Evolutionary conservation across 2,797 vertebrate species (phyloP).

Genomic region (Urocyon cinereoargenteus): DNA sequence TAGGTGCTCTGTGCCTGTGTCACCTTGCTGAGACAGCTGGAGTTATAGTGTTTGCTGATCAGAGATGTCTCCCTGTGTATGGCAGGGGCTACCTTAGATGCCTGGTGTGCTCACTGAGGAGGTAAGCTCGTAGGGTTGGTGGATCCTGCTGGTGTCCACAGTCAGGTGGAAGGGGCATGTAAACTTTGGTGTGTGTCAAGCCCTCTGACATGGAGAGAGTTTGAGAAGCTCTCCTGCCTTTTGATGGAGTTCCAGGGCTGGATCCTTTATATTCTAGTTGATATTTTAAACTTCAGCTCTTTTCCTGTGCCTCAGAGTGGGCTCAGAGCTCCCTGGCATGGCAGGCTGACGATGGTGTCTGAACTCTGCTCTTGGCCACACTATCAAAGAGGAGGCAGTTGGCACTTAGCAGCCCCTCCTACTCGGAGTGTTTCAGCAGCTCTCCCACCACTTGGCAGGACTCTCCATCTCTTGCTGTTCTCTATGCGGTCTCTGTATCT

Average conservation of each 20-base stretch:
- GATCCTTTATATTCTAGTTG: background rate
- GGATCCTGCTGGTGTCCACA: background rate
- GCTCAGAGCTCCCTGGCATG: background rate
- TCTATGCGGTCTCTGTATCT: background rate
- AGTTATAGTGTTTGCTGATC: background rate
- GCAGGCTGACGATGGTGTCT: background rate
- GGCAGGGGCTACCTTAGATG: background rate
- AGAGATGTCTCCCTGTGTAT: background rate
- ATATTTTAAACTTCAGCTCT: background rate
- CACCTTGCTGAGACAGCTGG: background rate
- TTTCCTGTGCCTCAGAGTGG: background rate
- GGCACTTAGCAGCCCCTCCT: background rate
- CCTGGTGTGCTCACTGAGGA: background rate
- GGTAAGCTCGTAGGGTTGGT: background rate
- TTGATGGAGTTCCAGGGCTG: background rate
- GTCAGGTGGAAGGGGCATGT: background rate
- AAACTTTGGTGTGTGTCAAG: background rate
- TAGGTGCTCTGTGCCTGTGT: background rate
- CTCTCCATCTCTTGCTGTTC: background rate
- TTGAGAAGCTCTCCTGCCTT: background rate
- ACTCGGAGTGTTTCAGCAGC: background rate
- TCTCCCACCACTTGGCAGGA: background rate
- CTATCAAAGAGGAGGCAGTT: background rate
- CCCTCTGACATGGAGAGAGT: background rate
- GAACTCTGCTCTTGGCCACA: background rate